A percentile compares a stretch with the other conserved stretches of the same genome.
phyloP scores from a whole-genome alignment of 2,888 invertebrate species.

The Baccha elongata region DNA sequence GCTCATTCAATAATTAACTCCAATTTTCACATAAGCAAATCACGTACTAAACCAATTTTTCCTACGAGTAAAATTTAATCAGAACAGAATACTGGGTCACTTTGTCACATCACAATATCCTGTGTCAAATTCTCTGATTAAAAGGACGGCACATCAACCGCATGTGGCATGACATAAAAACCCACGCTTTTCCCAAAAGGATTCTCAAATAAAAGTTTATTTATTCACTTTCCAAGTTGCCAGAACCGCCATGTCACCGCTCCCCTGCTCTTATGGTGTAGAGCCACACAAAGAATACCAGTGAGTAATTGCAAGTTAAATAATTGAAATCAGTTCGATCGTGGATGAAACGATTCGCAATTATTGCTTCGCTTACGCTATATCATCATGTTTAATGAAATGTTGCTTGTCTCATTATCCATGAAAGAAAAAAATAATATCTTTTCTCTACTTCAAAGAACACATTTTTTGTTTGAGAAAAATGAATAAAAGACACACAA shows the following conservation, averaged over 20 bases:
- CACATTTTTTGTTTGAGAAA: constrained; percentile 32
- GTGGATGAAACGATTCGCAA: constrained; percentile 31
- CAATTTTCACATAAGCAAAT: constrained; percentile 8
- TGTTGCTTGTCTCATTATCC: constrained; percentile 16
- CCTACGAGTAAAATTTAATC: constrained; percentile 22
- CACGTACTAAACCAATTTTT: constrained; percentile 41
- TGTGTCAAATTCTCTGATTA: constrained; percentile 62
- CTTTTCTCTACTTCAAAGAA: constrained; percentile 45
- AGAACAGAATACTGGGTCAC: constrained; percentile 57
- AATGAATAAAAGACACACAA: not conserved
- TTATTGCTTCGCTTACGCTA: constrained; percentile 19
- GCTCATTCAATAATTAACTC: not conserved
- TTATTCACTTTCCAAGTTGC: constrained; percentile 1
- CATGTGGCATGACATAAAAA: constrained; percentile 57
- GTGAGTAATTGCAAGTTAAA: constrained; percentile 65
- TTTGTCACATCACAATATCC: constrained; percentile 54
- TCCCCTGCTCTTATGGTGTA: too few species aligned
- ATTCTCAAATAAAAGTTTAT: not conserved
- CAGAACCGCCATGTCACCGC: not conserved
- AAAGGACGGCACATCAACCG: constrained; percentile 57
- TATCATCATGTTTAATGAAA: constrained; percentile 18
- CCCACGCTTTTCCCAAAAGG: not conserved
- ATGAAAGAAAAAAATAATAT: constrained; percentile 18
- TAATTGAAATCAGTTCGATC: constrained; percentile 65
- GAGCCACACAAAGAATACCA: constrained; percentile 24